Percentiles rank a stretch among this genome's conserved stretches.
Evolutionary conservation across 1,140 invertebrate genomes (phyloP).

Genomic region (Chironomus striatipennis): DNA sequence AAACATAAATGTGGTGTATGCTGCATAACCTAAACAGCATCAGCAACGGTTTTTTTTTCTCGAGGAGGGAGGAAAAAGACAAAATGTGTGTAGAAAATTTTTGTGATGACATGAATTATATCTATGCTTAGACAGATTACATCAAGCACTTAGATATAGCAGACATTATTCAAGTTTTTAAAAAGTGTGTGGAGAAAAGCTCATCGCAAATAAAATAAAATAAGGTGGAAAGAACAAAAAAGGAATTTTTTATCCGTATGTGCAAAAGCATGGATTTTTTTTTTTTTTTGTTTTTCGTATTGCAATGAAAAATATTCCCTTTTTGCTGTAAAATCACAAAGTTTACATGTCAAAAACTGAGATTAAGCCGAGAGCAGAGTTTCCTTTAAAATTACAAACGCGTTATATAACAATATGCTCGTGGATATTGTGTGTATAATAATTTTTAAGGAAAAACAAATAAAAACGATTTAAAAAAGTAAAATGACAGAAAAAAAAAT

Average conservation of each 20-base stretch:
- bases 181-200: neutral
- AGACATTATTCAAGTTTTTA: neutral
- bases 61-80: neutral
- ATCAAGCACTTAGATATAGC: neutral
- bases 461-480: too few species aligned
- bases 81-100: neutral
- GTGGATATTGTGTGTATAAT: too few species aligned
- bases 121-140: neutral
- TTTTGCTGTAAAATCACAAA: neutral
- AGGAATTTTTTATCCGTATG: neutral
- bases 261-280: neutral
- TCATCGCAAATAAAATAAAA: neutral
- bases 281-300: too few species aligned
- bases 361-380: neutral
- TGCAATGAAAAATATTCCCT: neutral
- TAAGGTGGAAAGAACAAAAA: neutral
- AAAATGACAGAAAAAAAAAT: too few species aligned
- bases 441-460: too few species aligned
- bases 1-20: neutral
- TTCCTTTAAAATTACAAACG: too few species aligned
- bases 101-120: slow-evolving; percentile 2
- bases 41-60: neutral
- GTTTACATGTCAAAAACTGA: slow-evolving; percentile 3
- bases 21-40: neutral
- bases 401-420: too few species aligned